These are phyloP conservation scores for Nautilus pompilius DNA, from an alignment of 1,140 invertebrate genomes.

Conservation along the genomic window DNA sequence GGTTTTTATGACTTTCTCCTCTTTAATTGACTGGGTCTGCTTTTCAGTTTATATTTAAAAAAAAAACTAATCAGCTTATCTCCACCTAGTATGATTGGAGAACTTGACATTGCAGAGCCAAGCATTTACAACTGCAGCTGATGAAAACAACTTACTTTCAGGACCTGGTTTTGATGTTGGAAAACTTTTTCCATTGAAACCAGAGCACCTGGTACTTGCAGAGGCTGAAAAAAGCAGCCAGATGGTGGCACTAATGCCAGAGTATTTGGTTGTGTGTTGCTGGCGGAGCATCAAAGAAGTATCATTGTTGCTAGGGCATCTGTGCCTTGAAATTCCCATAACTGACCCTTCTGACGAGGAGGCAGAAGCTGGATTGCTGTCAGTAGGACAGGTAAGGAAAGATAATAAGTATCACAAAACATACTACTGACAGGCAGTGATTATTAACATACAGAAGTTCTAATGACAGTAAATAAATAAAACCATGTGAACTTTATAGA, in stretches of 20 bases:
- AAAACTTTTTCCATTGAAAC: not conserved
- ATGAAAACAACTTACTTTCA: too few species aligned
- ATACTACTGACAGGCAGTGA: too few species aligned
- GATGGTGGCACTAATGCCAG: conserved; percentile 48
- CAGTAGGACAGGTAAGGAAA: conserved; percentile 24
- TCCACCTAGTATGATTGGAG: too few species aligned
- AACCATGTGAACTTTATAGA: too few species aligned
- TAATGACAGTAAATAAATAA: too few species aligned
- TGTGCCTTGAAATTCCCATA: conserved; percentile 35
- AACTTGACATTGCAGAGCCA: too few species aligned
- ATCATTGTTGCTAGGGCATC: conserved; percentile 64
- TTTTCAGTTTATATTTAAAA: too few species aligned
- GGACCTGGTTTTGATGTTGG: conserved; percentile 17
- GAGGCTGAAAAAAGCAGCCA: conserved; percentile 34
- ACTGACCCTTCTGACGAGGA: not conserved
- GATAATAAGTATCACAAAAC: not conserved
- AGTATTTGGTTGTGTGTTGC: conserved; percentile 74
- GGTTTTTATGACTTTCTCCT: too few species aligned
- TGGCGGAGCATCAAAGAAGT: conserved; percentile 81
- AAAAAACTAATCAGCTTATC: too few species aligned
- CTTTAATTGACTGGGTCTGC: too few species aligned
- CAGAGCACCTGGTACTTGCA: conserved; percentile 2
- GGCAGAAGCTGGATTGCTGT: conserved; percentile 18
- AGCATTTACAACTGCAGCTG: too few species aligned
- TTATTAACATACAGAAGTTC: too few species aligned